phyloP scores from a whole-genome alignment of 2,113 vertebrate genomes.

The Leptobrachium ailaonicum region DNA sequence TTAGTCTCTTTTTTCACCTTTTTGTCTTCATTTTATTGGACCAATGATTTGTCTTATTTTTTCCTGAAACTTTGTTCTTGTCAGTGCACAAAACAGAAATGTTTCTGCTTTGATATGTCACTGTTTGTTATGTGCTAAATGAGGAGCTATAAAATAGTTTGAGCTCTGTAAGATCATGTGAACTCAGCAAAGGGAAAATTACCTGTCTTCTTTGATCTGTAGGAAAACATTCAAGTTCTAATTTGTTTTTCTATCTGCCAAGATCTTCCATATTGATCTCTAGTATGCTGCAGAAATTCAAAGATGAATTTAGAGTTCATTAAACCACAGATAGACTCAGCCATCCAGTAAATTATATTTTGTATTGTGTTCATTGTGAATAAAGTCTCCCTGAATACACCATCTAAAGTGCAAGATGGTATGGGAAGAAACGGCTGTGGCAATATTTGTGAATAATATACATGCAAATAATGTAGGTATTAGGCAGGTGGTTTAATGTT shows the following conservation, averaged over 20 bases:
- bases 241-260: slow-evolving; percentile 40
- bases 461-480: background rate
- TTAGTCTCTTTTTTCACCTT: too few species aligned
- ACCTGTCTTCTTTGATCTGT: slow-evolving; percentile 40
- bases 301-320: slow-evolving; percentile 40
- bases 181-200: slow-evolving; percentile 25
- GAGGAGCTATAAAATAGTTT: slow-evolving; percentile 37
- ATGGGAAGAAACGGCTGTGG: background rate
- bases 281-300: slow-evolving; percentile 27
- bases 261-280: slow-evolving; percentile 27
- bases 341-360: slow-evolving; percentile 38
- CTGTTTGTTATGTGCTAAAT: slow-evolving; percentile 25
- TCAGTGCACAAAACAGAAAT: slow-evolving; percentile 13
- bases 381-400: slow-evolving; percentile 12
- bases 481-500: too few species aligned
- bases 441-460: background rate
- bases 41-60: too few species aligned
- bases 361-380: slow-evolving; percentile 38
- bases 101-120: slow-evolving; percentile 31
- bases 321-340: slow-evolving; percentile 28
- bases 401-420: background rate
- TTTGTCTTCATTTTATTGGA: too few species aligned
- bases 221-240: slow-evolving; percentile 32
- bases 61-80: background rate
- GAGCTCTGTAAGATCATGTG: slow-evolving; percentile 14